phyloP scores from a whole-genome alignment of 2,113 vertebrate genomes.

The Nothoprocta perdicaria region DNA sequence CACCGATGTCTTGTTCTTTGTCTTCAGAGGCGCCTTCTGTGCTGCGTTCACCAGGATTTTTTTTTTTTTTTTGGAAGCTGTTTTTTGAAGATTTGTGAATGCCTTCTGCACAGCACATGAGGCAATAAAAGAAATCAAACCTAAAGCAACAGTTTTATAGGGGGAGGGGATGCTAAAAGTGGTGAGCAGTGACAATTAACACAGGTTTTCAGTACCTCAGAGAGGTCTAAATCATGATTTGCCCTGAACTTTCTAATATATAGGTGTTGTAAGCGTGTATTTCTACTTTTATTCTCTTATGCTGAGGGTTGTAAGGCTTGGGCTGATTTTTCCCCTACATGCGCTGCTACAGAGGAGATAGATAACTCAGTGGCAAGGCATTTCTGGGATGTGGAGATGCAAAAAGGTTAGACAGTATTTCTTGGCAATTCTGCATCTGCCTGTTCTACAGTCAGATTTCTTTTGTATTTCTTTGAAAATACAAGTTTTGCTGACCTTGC shows the following conservation, averaged over 20 bases:
- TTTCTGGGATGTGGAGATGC: background rate
- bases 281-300: background rate
- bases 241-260: background rate
- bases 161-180: background rate
- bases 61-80: slow-evolving; percentile 25
- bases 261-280: rapidly evolving
- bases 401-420: background rate
- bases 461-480: background rate
- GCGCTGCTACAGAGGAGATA: background rate
- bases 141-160: background rate
- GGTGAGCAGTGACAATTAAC: slow-evolving; percentile 30
- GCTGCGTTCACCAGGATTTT: slow-evolving; percentile 20
- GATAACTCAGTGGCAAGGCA: background rate
- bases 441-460: background rate
- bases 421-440: background rate
- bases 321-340: background rate
- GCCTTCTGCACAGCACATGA: slow-evolving; percentile 49
- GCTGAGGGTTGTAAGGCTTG: background rate
- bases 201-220: background rate
- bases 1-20: slow-evolving; percentile 55
- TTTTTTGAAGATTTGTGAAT: slow-evolving; percentile 27
- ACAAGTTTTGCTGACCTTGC: background rate
- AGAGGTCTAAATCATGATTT: slow-evolving; percentile 16
- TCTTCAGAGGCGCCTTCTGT: slow-evolving; percentile 53
- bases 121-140: background rate